phyloP scores from a whole-genome alignment of 2,797 vertebrate species.

The Gallirallus australis region DNA sequence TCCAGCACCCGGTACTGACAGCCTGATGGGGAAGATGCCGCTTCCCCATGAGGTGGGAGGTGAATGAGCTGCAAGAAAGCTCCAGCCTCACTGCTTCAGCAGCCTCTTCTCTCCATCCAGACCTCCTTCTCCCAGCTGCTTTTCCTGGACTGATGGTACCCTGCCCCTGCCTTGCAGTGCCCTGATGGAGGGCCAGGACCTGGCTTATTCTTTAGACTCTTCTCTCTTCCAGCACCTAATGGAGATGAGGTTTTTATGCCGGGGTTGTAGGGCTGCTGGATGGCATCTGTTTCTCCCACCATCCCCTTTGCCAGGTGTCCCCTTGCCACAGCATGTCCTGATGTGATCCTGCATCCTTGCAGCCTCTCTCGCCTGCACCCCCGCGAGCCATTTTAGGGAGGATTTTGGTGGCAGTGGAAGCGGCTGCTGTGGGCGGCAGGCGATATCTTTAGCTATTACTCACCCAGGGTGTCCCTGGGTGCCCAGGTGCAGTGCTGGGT shows the following conservation, averaged over 20 bases:
- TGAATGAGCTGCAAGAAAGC: not conserved
- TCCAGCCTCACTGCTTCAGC: not conserved
- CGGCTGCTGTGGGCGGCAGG: not conserved
- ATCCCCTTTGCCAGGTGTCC: not conserved
- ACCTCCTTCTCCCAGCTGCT: not conserved
- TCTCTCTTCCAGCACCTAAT: not conserved
- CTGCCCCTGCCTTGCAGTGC: not conserved
- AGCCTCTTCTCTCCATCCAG: not conserved
- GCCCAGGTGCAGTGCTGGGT: conserved; percentile 4
- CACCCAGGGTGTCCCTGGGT: not conserved
- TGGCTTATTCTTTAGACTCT: not conserved
- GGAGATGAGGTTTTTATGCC: not conserved
- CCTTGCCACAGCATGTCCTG: not conserved
- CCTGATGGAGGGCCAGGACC: not conserved
- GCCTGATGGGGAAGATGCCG: not conserved
- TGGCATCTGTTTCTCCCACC: not conserved
- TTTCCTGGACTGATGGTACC: not conserved
- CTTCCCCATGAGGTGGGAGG: not conserved
- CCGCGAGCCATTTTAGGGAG: not conserved
- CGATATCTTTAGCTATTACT: conserved; percentile 50
- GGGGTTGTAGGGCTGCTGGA: not conserved
- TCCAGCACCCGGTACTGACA: not conserved
- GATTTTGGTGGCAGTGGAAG: not conserved
- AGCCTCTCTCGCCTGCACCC: not conserved
- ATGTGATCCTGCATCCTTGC: not conserved